phyloP scores from a whole-genome alignment of 2,113 vertebrate species.

The Microtus richardsoni region DNA sequence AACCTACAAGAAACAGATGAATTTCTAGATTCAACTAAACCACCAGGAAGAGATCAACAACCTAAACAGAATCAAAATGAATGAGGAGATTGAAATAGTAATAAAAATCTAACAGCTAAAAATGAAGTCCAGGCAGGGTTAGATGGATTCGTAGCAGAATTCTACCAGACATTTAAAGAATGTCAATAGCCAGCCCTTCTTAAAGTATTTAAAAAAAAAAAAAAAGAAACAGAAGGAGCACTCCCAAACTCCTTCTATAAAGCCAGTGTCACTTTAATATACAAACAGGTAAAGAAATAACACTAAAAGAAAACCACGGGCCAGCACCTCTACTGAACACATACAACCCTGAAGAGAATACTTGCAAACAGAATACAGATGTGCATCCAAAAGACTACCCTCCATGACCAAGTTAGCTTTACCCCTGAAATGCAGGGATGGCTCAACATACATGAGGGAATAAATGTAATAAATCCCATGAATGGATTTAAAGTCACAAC shows the following conservation, averaged over 20 bases:
- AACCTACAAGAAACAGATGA: neutral
- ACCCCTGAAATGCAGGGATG: neutral
- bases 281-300: neutral
- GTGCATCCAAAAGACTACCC: neutral
- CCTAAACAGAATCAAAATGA: neutral
- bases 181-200: neutral
- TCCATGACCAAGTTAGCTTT: neutral
- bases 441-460: neutral
- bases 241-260: neutral
- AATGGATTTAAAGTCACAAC: neutral
- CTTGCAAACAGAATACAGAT: neutral
- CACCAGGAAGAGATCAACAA: neutral
- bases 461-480: neutral
- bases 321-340: neutral
- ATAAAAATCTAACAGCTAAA: neutral
- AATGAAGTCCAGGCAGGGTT: neutral
- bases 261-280: neutral
- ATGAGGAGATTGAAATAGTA: neutral
- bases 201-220: neutral
- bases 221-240: neutral
- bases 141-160: neutral
- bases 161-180: neutral
- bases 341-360: neutral
- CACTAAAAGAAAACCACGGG: neutral
- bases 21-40: neutral